Conservation (phyloP, 2,888 invertebrate genomes). For the Chloroclysta siterata region DNA sequence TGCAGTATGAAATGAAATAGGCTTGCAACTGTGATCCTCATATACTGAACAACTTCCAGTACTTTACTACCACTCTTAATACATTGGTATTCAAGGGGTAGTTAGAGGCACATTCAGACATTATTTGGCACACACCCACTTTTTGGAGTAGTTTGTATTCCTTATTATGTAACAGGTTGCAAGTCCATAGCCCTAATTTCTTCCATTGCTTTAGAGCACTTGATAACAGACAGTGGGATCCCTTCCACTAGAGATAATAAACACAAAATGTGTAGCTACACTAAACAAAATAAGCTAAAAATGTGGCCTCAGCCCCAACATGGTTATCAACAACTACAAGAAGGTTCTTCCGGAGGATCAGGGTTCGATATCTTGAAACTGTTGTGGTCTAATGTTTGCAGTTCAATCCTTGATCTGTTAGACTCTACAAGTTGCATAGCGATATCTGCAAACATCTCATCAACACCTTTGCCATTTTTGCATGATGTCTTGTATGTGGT, state of each 20-base stretch:
- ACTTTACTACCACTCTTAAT: too few species aligned
- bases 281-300: conserved; percentile 1
- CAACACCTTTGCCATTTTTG: conserved; percentile 93
- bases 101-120: too few species aligned
- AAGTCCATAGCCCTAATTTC: too few species aligned
- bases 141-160: too few species aligned
- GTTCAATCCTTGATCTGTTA: conserved; percentile 92
- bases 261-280: too few species aligned
- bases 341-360: conserved; percentile 83
- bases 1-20: too few species aligned
- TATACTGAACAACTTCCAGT: too few species aligned
- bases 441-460: conserved; percentile 96
- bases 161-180: too few species aligned
- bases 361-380: conserved; percentile 90
- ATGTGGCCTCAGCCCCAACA: conserved; percentile 1
- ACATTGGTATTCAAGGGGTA: too few species aligned
- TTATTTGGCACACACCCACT: too few species aligned
- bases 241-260: too few species aligned
- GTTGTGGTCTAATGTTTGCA: conserved; percentile 91
- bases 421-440: conserved; percentile 91
- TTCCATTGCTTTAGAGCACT: background rate
- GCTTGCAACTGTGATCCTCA: background rate
- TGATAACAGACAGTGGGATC: background rate
- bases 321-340: conserved; percentile 73
- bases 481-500: conserved; percentile 96